These are phyloP conservation scores for Meda fulgida DNA, from an alignment of 2,797 vertebrate species.

Conservation along the genomic window DNA sequence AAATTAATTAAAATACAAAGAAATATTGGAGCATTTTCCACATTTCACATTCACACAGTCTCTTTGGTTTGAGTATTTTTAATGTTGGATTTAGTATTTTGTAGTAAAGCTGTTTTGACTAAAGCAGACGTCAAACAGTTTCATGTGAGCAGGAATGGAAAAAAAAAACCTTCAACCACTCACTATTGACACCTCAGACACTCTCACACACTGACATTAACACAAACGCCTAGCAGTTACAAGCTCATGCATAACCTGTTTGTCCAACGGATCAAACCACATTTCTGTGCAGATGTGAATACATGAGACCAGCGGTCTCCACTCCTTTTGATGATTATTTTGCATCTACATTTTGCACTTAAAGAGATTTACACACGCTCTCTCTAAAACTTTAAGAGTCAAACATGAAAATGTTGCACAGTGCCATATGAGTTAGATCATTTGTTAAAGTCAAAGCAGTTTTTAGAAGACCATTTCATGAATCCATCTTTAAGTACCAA, in stretches of 20 bases:
- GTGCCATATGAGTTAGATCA: background rate
- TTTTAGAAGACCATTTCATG: too few species aligned
- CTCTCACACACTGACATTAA: background rate
- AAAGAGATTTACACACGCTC: background rate
- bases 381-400: too few species aligned
- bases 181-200: background rate
- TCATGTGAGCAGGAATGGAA: background rate
- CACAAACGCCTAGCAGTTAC: background rate
- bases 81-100: background rate
- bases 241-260: background rate
- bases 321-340: background rate
- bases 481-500: background rate
- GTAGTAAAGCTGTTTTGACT: background rate
- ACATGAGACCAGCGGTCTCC: background rate
- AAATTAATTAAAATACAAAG: too few species aligned
- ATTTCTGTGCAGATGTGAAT: background rate
- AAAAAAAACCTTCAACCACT: background rate
- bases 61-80: background rate
- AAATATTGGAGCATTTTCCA: too few species aligned
- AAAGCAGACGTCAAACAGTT: background rate
- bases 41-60: too few species aligned
- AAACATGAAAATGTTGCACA: background rate
- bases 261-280: background rate
- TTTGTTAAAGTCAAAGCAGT: background rate
- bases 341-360: background rate